Evolutionary conservation across 2,113 vertebrate species (phyloP).

Genomic region (Agelaius phoeniceus): DNA sequence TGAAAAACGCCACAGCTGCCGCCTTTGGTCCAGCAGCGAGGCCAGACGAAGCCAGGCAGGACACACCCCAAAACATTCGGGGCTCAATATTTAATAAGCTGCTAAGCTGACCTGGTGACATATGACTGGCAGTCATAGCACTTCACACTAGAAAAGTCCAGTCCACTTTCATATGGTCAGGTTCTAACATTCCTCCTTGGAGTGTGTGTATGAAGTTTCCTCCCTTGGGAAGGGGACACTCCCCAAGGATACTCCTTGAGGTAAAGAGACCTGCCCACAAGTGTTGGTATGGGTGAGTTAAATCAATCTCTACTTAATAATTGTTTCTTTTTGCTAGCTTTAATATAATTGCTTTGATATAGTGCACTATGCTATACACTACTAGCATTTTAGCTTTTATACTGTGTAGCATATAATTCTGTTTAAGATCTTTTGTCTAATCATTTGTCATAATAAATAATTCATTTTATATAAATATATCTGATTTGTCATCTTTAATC

Average conservation of each 20-base stretch:
- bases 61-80: too few species aligned
- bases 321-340: neutral
- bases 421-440: neutral
- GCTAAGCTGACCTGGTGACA: neutral
- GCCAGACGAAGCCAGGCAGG: too few species aligned
- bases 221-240: neutral
- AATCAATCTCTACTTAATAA: neutral
- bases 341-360: neutral
- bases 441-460: neutral
- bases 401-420: neutral
- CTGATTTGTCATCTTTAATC: neutral
- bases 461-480: neutral
- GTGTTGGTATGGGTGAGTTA: neutral
- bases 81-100: neutral
- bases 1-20: too few species aligned
- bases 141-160: neutral
- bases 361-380: neutral
- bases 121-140: neutral
- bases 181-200: neutral
- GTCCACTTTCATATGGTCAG: neutral
- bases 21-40: too few species aligned
- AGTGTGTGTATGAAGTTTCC: neutral
- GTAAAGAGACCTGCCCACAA: neutral
- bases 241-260: neutral
- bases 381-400: neutral